Evolutionary conservation across 2,888 invertebrate genomes (phyloP), one percentile per base, ranked within the genome.

Genomic region (Tenthredo livida): DNA sequence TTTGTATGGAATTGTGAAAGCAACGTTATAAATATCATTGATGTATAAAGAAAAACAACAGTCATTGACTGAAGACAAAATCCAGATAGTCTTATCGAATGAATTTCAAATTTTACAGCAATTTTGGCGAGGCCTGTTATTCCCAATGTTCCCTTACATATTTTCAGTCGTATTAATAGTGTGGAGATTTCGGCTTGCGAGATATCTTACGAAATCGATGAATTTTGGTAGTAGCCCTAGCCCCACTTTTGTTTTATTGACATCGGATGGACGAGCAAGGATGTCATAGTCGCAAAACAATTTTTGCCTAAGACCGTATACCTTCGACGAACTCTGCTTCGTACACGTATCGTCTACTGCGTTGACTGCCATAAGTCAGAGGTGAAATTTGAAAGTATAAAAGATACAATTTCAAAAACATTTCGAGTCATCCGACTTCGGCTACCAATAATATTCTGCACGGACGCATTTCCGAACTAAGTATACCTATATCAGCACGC

Each of bases 161-260:
- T 61, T 12, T 61, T 61, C 7, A 9, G n/a, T 58, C 5, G 7
- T 58, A 7, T 21, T 2, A 21, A 21, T 50, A 73, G 78, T 72
- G 21, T 91, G 54, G 75, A 5, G 25, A 86, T 80, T 61, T 67
- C 54, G 94, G 85, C 33, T 58, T 37, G 29, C n/a, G 29, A 21
- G 1, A 25, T 33, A 15, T 54, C 86, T 93, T 89, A 93, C 93
- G 82, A 93, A 92, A 65, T 91, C 90, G 84, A 96, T 93, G 87
- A 95, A 95, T 91, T 96, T 95, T 2, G 96, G 91, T 10, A 95
- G 92, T 85, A 96, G 92, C 40, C 94, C 93, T 54, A 96, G 91
- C 54, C 92, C 93, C 2, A 96, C 94, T n/a, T 92, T 94, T 1
- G 96, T 95, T 0, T 94, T 87, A 43, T 91, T 94, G 85, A 92